These are phyloP conservation scores for Phaedon cochleariae DNA, from an alignment of 2,888 invertebrate species.

Conservation along the genomic window DNA sequence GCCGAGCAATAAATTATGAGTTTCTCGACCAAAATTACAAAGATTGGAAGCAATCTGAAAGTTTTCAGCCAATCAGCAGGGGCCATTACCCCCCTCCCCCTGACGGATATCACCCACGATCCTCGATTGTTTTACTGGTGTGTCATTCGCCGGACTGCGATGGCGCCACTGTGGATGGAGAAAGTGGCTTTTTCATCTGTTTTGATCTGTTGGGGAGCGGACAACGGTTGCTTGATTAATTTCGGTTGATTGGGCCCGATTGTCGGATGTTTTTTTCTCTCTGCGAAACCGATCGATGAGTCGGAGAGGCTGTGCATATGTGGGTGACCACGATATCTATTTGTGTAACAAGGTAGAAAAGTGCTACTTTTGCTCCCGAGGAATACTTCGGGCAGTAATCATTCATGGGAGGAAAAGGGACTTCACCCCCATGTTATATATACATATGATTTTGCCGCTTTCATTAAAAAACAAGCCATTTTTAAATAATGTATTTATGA, in stretches of 20 bases:
- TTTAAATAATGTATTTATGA: too few relatives aligned
- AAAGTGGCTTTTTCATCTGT: constrained; percentile 47
- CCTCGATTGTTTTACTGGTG: constrained; percentile 55
- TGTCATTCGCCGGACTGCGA: constrained; percentile 51
- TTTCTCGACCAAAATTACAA: constrained; percentile 61
- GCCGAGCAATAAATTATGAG: constrained; percentile 59
- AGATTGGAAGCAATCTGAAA: constrained; percentile 61
- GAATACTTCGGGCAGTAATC: too few relatives aligned
- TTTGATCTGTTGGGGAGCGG: constrained; percentile 36
- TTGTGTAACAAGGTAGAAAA: too few relatives aligned
- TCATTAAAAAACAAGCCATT: too few relatives aligned
- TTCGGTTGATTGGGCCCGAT: constrained; percentile 18
- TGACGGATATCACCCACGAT: constrained; percentile 43
- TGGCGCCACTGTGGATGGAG: constrained; percentile 45
- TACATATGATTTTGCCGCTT: too few relatives aligned
- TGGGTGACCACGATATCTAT: too few relatives aligned
- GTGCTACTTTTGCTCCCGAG: too few relatives aligned
- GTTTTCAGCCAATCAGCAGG: constrained; percentile 59
- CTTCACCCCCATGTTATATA: too few relatives aligned
- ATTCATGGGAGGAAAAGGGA: too few relatives aligned
- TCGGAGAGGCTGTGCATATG: neutral
- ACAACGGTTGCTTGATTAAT: constrained; percentile 31
- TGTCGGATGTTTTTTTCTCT: constrained; percentile 5
- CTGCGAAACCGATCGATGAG: neutral
- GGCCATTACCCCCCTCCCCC: constrained; percentile 53